Evolutionary conservation across 2,113 vertebrate species (phyloP).

Genomic region (Tachycineta bicolor): DNA sequence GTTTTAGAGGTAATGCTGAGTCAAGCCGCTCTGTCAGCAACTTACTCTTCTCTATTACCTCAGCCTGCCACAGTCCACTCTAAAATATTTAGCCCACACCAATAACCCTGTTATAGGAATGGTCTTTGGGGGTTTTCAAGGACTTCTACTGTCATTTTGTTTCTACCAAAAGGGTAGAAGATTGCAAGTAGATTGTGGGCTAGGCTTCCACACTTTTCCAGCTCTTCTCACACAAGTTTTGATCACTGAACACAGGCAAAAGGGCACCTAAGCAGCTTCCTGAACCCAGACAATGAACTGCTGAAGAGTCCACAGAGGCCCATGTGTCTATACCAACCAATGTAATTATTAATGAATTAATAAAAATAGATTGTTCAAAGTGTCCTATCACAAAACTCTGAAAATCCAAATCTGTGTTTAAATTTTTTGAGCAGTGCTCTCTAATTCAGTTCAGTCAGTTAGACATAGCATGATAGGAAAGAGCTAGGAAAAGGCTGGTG

Average conservation of each 20-base stretch:
- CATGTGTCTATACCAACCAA: background rate
- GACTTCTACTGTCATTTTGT: background rate
- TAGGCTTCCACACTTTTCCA: background rate
- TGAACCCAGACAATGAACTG: background rate
- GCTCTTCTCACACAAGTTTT: background rate
- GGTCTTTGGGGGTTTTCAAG: background rate
- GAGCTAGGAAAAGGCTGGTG: background rate
- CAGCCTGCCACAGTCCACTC: background rate
- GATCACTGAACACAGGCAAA: background rate
- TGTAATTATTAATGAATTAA: background rate
- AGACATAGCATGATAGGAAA: background rate
- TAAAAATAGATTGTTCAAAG: background rate
- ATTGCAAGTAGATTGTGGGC: background rate
- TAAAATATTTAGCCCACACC: fast-evolving
- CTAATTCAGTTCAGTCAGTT: background rate
- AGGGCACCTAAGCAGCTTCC: background rate
- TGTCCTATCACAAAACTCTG: background rate
- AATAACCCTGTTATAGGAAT: background rate
- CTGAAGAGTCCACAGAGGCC: background rate
- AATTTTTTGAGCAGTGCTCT: background rate
- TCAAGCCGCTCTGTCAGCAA: background rate
- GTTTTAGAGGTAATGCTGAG: background rate
- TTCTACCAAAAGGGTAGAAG: background rate
- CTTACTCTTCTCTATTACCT: background rate
- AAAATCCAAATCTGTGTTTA: background rate